A percentile compares a stretch with the other conserved stretches of the same genome.
Conservation (phyloP, 2,797 vertebrate species). For the Poecilia gillii region DNA sequence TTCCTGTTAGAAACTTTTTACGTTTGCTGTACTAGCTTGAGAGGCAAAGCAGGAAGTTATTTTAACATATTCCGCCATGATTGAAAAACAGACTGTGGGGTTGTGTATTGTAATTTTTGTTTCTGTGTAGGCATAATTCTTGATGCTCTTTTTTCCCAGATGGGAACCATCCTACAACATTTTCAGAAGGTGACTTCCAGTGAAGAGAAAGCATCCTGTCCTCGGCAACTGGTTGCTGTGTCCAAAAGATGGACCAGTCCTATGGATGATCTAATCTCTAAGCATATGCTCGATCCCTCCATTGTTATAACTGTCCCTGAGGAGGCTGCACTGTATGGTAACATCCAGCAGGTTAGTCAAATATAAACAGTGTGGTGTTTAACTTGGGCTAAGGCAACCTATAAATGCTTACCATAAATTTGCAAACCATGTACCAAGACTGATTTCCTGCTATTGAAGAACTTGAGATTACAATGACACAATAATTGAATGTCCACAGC, state of each 20-base stretch:
- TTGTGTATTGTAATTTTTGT: no score
- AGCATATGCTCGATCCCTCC: conserved; percentile 84
- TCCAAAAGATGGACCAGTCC: conserved; percentile 83
- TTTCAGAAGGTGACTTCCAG: conserved; percentile 80
- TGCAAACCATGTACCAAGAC: no score
- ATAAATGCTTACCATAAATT: no score
- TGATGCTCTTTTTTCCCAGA: conserved; percentile 66
- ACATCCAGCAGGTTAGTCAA: conserved; percentile 87
- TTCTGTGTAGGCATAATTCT: not conserved
- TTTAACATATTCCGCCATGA: not conserved
- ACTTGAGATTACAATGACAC: no score
- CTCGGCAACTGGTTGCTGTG: conserved; percentile 85
- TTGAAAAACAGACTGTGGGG: not conserved
- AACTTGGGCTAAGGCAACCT: not conserved
- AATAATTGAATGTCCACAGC: no score
- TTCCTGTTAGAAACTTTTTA: not conserved
- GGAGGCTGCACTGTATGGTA: conserved; percentile 89
- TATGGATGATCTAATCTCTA: conserved; percentile 75
- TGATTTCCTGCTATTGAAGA: no score
- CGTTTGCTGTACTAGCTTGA: not conserved
- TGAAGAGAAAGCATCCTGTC: conserved; percentile 67
- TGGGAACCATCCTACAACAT: conserved; percentile 83
- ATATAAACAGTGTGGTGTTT: not conserved
- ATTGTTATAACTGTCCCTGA: conserved; percentile 83
- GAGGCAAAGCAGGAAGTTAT: not conserved